Conservation (phyloP, 2,797 vertebrate species). For the Pangasius sanitwongsei region DNA sequence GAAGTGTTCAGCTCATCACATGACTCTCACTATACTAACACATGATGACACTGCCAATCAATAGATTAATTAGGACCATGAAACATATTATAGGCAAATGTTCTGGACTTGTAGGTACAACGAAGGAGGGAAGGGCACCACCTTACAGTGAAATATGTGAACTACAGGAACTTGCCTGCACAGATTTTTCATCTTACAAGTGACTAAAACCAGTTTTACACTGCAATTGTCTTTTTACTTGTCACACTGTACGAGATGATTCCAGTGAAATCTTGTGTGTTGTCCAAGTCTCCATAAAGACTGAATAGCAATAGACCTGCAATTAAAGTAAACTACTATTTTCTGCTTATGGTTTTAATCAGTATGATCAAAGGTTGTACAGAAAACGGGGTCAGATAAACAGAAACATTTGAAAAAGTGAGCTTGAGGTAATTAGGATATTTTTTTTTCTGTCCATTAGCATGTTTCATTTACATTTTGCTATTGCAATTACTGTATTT, state of each 20-base stretch:
- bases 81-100: conserved; percentile 58
- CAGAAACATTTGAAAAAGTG: not conserved
- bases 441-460: not conserved
- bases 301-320: not conserved
- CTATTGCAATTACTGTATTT: too few species aligned
- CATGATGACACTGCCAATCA: conserved; percentile 96
- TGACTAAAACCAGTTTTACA: not conserved
- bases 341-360: not conserved
- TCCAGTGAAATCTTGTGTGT: not conserved
- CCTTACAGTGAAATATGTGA: conserved; percentile 51
- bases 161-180: conserved; percentile 19
- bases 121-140: conserved; percentile 23
- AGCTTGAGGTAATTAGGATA: not conserved
- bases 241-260: not conserved
- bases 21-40: conserved; percentile 88
- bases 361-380: not conserved
- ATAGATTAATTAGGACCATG: conserved; percentile 85
- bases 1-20: conserved; percentile 83
- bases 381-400: not conserved
- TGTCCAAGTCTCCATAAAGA: not conserved
- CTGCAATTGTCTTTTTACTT: not conserved
- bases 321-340: not conserved
- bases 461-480: too few species aligned
- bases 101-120: conserved; percentile 35
- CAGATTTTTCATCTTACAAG: conserved; percentile 29